These are phyloP conservation scores for Branchipolynoe longqiensis DNA, from an alignment of 2,888 invertebrate species.

Conservation along the genomic window DNA sequence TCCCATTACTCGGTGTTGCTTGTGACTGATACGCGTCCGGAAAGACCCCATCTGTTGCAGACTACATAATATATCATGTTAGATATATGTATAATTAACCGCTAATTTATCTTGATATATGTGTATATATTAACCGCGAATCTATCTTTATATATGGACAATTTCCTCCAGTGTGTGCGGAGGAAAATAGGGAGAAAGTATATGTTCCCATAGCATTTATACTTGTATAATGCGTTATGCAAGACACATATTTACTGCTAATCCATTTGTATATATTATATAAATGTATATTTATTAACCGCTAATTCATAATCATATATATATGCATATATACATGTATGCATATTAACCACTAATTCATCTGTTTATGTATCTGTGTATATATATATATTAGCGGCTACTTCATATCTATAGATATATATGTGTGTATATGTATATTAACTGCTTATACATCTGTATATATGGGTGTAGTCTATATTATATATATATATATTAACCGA, in stretches of 20 bases:
- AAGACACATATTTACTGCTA: background rate
- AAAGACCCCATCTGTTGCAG: background rate
- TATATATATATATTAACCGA: too few species aligned
- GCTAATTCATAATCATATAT: too few species aligned
- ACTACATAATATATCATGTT: background rate
- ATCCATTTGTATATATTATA: too few species aligned
- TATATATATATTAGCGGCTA: too few species aligned
- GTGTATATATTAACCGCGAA: background rate
- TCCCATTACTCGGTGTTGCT: background rate
- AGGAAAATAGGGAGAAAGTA: background rate
- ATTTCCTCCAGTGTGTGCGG: background rate
- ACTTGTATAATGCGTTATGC: background rate
- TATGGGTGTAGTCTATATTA: background rate
- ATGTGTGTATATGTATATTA: background rate
- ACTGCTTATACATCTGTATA: background rate
- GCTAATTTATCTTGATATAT: background rate
- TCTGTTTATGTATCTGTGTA: too few species aligned
- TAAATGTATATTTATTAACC: too few species aligned
- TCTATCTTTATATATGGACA: background rate
- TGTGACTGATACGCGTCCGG: background rate
- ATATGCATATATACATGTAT: too few species aligned
- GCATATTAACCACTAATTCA: too few species aligned
- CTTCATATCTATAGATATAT: too few species aligned
- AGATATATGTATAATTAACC: background rate
- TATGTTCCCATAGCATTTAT: background rate